phyloP scores from a whole-genome alignment of 1,140 invertebrate species.

The Scaptomyza hsui region DNA sequence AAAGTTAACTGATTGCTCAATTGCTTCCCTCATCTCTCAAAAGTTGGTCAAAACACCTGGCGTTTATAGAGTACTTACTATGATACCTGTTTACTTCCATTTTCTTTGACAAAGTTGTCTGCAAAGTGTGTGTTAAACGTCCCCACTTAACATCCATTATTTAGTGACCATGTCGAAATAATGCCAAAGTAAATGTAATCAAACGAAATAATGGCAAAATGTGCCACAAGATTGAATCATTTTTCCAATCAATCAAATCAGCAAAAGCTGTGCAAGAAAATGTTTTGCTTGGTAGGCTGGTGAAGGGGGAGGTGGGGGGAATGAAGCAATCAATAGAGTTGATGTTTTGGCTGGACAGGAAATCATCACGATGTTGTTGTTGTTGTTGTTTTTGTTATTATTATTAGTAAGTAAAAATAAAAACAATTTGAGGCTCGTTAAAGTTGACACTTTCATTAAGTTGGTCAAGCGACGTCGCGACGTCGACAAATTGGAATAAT shows the following conservation, averaged over 20 bases:
- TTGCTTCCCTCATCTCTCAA: background rate
- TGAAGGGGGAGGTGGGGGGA: background rate
- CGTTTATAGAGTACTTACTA: background rate
- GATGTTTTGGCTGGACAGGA: slow-evolving; percentile 56
- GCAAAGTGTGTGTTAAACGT: slow-evolving; percentile 5
- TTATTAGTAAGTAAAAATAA: slow-evolving; percentile 68
- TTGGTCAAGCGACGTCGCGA: slow-evolving; percentile 65
- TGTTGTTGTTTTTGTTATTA: slow-evolving; percentile 44
- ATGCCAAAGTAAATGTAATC: slow-evolving; percentile 34
- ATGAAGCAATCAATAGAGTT: slow-evolving; percentile 74
- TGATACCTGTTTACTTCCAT: background rate
- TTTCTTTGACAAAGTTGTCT: background rate
- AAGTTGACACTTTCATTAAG: slow-evolving; percentile 82
- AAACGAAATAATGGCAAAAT: slow-evolving; percentile 50
- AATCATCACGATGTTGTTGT: slow-evolving; percentile 34
- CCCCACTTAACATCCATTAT: slow-evolving; percentile 16
- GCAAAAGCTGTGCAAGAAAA: slow-evolving; percentile 43
- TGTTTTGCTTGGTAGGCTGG: slow-evolving; percentile 1
- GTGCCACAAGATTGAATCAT: slow-evolving; percentile 73
- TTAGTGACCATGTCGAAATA: slow-evolving; percentile 17
- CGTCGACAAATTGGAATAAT: slow-evolving; percentile 61
- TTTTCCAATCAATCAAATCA: slow-evolving; percentile 79
- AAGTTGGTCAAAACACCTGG: background rate
- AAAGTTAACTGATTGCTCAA: background rate
- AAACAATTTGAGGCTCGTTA: slow-evolving; percentile 82